Base-by-base conservation (phyloP, 2,888 invertebrate genomes). In the Oscheius sp. region DNA sequence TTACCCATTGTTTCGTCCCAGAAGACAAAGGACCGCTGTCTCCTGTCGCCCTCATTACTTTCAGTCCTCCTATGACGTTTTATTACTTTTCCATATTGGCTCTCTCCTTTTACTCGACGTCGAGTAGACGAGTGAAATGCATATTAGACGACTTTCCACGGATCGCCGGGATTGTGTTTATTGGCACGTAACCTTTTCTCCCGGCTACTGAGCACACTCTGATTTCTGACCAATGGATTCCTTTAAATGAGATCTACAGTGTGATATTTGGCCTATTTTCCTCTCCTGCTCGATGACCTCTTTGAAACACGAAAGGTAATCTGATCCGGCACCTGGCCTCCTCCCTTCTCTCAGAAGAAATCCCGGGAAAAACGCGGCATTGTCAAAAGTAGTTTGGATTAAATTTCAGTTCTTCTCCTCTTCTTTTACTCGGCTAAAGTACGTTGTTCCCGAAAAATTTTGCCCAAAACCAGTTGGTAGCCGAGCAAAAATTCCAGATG, bases 231-330 rank as follows among this genome's bases (percentile, higher is more conserved):
- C 16, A 13, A 49, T 49, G 49, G 7, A 3, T 35, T 35, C 35
- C 35, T 9, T 35, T 35, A n/a, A n/a, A n/a, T 9, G 35, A 9
- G 35, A 35, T 9, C 35, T 35, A 35, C 35, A 35, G 35, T 35
- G 3, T 9, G 9, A 35, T 35, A 3, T 35, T 35, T 35, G 9
- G 21, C 13, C 5, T 55, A 23, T 55, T 55, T 55, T 55, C 55
- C 21, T 25, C 55, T 13, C 49, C 49, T 58, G 61, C 23, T 61
- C 21, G 43, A 35, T 61, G 61, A 61, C 61, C 61, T 61, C 43
- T 43, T 61, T 21, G 61, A 61, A 61, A 61, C 61, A 61, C 61
- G 61, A 41, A 61, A 49, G 43, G 61, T 61, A 61, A 61, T 43
- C 61, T 18, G 61, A 61, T 61, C 61, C 43, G n/a, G 58, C 58